phyloP scores from a whole-genome alignment of 2,888 invertebrate species.

The Nymphalis c-album region DNA sequence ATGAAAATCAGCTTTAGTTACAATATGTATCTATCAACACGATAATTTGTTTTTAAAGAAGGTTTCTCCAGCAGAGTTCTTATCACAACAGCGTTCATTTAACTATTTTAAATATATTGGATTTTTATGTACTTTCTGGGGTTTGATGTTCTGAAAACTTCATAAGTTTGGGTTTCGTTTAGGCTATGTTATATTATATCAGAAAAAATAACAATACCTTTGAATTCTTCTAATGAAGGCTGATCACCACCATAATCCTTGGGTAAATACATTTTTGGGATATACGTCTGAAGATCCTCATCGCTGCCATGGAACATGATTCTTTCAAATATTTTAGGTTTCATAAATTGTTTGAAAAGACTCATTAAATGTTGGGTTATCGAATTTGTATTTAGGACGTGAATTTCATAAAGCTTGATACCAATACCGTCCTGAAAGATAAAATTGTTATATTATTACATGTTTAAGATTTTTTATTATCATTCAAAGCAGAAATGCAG shows the following conservation, averaged over 20 bases:
- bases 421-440: constrained; percentile 71
- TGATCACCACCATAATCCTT: constrained; percentile 65
- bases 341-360: constrained; percentile 64
- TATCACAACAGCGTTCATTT: too few species aligned
- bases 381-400: constrained; percentile 66
- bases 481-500: too few species aligned
- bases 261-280: constrained; percentile 61
- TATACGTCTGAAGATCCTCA: constrained; percentile 55
- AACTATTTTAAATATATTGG: too few species aligned
- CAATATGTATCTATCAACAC: too few species aligned
- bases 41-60: too few species aligned
- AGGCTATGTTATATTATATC: too few species aligned
- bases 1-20: too few species aligned
- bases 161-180: neutral
- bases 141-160: neutral
- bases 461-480: too few species aligned
- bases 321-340: constrained; percentile 66
- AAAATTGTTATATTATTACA: too few species aligned
- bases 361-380: constrained; percentile 56
- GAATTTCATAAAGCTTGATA: constrained; percentile 62
- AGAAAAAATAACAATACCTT: constrained; percentile 48
- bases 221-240: constrained; percentile 55
- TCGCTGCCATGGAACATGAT: constrained; percentile 56
- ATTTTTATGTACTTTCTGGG: too few species aligned
- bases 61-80: too few species aligned